Percentiles rank a stretch among this genome's conserved stretches.
These are phyloP conservation scores for Drosophila rellima DNA, from an alignment of 2,888 invertebrate genomes.

Conservation along the genomic window DNA sequence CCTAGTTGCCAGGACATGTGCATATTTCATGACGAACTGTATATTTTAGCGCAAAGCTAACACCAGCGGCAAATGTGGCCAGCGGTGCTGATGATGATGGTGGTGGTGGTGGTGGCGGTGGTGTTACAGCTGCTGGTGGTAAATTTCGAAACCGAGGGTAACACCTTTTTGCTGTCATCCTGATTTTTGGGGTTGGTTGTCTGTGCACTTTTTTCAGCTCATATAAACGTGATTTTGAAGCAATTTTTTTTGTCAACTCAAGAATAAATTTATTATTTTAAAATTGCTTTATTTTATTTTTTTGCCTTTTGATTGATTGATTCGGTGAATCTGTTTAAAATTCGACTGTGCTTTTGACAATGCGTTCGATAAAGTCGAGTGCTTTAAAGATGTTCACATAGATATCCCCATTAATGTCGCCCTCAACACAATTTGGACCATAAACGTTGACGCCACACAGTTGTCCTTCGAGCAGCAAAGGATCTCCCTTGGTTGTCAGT, in stretches of 20 bases:
- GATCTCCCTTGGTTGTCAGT: slow-evolving; percentile 44
- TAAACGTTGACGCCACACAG: slow-evolving; percentile 59
- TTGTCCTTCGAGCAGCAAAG: slow-evolving; percentile 28
- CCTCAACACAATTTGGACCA: slow-evolving; percentile 42
- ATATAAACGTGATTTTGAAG: not conserved
- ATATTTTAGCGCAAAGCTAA: slow-evolving; percentile 68
- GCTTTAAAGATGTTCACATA: slow-evolving; percentile 50
- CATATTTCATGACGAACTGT: slow-evolving; percentile 74
- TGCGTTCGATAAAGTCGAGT: slow-evolving; percentile 8
- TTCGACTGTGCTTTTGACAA: slow-evolving; percentile 5
- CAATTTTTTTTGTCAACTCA: slow-evolving; percentile 19
- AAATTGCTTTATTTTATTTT: slow-evolving; percentile 4
- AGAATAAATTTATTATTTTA: slow-evolving; percentile 9
- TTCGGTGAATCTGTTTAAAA: not conserved
- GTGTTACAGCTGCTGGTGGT: slow-evolving; percentile 44
- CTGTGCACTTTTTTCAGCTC: slow-evolving; percentile 12
- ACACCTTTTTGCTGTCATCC: slow-evolving; percentile 75
- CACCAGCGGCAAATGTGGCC: slow-evolving; percentile 17
- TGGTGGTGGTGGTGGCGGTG: not conserved
- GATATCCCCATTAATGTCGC: slow-evolving; percentile 46
- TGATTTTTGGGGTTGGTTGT: slow-evolving; percentile 49
- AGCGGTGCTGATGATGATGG: slow-evolving; percentile 9
- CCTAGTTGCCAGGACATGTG: slow-evolving; percentile 68
- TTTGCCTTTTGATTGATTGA: slow-evolving; percentile 5
- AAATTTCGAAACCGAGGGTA: slow-evolving; percentile 67